Base-by-base conservation (phyloP, 2,888 invertebrate species). In the Pemphredon lugubris region DNA sequence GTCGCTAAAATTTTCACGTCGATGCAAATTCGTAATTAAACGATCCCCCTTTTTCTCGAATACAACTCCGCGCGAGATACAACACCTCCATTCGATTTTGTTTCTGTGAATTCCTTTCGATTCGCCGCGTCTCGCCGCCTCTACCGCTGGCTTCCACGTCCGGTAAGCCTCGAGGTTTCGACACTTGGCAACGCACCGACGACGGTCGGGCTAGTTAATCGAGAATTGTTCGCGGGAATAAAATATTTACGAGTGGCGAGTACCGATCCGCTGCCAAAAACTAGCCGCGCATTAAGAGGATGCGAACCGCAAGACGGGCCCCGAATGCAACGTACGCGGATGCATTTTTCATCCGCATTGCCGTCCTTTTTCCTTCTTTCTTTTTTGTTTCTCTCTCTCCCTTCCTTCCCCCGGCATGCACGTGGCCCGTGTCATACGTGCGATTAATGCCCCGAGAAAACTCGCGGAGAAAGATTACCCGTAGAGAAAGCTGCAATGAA, bases 251-350 rank as follows among this genome's bases (percentile, higher is more conserved):
- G 40, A 42, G 6, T 16, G 16, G 20, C 9, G 18, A 42, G 11
- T 26, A 23, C 11, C 14, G 42, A 32, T 42, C 6, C 53, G n/a
- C 26, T 74, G 78, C 78, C 78, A 77, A 66, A 53, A 37, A 39
- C 11, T 34, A 54, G 30, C 44, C 39, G 42, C 23, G 11, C 26
- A 7, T 26, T 7, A 20, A 11, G 14, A 40, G 9, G 45, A 57
- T 60, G 60, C 21, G 9, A 50, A 45, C 55, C 51, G 45, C 50
- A 51, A 55, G 40, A 51, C 9, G 51, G 16, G n/a, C n/a, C n/a
- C 44, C 4, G 23, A n/a, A 48, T 48, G 20, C 61, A 16, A 57
- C 34, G 54, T 51, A 51, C 14, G 44, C 51, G 39, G 42, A n/a
- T 30, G 13, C 9, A 42, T 30, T 32, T 48, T 51, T 61, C 51